These are phyloP conservation scores for Euura lappo DNA, from an alignment of 1,140 invertebrate genomes.

Conservation along the genomic window DNA sequence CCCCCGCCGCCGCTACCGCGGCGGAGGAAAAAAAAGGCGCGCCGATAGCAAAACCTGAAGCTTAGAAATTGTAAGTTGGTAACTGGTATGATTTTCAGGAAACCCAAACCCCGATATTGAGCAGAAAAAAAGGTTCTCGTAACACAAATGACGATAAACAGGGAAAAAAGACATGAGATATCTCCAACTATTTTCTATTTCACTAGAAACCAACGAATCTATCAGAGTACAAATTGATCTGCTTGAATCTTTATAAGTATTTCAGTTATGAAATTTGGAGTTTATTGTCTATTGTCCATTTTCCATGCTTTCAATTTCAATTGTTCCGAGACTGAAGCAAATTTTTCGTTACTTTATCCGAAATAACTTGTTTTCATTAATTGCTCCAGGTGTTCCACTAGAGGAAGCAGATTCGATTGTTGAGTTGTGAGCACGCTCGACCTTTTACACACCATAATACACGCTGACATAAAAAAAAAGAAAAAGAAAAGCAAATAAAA, in stretches of 20 bases:
- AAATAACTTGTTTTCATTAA: neutral
- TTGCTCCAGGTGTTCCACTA: constrained; percentile 1
- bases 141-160: too few relatives aligned
- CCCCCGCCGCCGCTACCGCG: constrained; percentile 30
- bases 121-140: neutral
- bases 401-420: neutral
- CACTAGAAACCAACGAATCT: neutral
- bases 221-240: too few relatives aligned
- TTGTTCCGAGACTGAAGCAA: neutral
- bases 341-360: neutral
- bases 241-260: neutral
- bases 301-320: neutral
- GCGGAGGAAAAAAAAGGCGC: constrained; percentile 55
- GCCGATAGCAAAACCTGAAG: constrained; percentile 53
- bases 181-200: neutral
- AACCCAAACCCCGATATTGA: neutral
- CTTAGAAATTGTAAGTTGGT: constrained; percentile 39
- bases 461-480: neutral
- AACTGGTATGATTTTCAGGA: neutral
- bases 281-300: neutral
- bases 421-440: neutral
- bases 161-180: neutral
- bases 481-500: too few relatives aligned
- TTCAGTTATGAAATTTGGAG: neutral
- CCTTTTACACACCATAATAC: neutral